Base-by-base conservation (phyloP, 1,140 invertebrate genomes). In the Achroia grisella region DNA sequence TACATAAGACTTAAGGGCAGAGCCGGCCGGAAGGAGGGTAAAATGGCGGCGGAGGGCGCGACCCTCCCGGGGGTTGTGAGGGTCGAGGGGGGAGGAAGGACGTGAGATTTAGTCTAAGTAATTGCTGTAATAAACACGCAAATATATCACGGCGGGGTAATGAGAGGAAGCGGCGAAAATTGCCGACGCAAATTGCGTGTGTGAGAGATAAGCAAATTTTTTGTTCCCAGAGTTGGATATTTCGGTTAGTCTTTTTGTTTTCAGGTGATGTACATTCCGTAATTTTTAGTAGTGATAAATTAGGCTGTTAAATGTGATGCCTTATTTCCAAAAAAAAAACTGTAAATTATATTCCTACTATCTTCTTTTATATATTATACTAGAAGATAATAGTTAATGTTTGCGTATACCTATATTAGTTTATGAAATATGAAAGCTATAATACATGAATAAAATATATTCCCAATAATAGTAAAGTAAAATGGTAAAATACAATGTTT, bases 61-160 rank as follows among this genome's bases (percentile, higher is more conserved):
- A 77, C 76, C 76, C 77, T 75, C 65, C 65, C 62, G 53, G 62
- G 56, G 55, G 23, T 47, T 49, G 50, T 58, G 48, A 51, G 48
- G 51, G 34, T n/a, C 51, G 60, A 35, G 56, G 56, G 60, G 49
- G 62, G 67, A 82, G 83, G 80, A 86, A 86, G 86, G 81, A 86
- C 74, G 80, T 78, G 79, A 86, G 86, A 86, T 86, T 87, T 87
- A 87, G 80, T 86, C 77, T 87, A 87, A 87, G 86, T 87, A 87
- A 87, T 87, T 87, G 86, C 86, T 76, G 81, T 87, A 86, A 86
- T 87, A 87, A 86, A 86, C 79, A 83, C 73, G 82, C 76, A 82
- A 81, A 85, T 85, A 85, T 83, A 85, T 85, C 81, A 85, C 72
- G 69, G 52, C 77, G 67, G 69, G 17, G 81, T 83, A 85, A 85